These are phyloP conservation scores for Acanthoscelides obtectus DNA, from an alignment of 2,888 invertebrate genomes.

Conservation along the genomic window DNA sequence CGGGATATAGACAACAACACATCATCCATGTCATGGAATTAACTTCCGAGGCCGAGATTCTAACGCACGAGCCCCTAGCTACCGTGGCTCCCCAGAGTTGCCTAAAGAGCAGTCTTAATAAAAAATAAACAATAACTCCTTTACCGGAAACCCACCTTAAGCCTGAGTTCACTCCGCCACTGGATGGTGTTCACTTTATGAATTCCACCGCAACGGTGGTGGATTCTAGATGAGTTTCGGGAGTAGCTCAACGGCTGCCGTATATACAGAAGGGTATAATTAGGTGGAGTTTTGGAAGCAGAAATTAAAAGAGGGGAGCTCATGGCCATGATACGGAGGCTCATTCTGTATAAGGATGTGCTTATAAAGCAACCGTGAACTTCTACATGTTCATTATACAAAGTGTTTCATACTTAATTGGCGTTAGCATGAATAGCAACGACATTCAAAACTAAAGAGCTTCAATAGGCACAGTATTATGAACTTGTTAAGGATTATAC, in stretches of 20 bases:
- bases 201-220: background rate
- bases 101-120: too few species aligned
- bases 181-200: background rate
- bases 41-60: too few species aligned
- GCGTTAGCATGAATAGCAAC: background rate
- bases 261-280: conserved; percentile 1
- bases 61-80: too few species aligned
- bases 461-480: background rate
- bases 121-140: too few species aligned
- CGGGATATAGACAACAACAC: too few species aligned
- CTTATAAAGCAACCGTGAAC: background rate
- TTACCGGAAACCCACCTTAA: background rate
- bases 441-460: background rate
- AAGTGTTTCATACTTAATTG: background rate
- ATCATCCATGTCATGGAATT: too few species aligned
- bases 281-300: background rate
- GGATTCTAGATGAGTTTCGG: background rate
- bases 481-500: too few species aligned
- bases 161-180: background rate
- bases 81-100: too few species aligned
- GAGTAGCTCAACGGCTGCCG: background rate
- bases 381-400: background rate
- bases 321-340: background rate
- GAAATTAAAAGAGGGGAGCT: background rate
- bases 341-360: background rate